Conservation (phyloP, 1,140 invertebrate genomes). For the Drosophila pandora region DNA sequence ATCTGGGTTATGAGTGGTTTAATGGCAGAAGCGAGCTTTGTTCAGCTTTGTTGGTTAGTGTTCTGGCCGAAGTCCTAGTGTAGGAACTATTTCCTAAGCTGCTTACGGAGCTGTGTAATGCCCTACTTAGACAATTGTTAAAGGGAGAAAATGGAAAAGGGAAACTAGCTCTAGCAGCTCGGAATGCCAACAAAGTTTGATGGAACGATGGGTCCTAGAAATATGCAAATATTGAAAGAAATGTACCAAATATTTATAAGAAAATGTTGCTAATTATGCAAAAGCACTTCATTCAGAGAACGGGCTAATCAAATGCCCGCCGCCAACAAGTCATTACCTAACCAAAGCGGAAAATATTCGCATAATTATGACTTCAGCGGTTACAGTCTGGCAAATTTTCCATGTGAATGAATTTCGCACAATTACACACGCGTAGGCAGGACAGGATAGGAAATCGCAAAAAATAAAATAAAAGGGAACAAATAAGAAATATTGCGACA, state of each 20-base stretch:
- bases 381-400: constrained; percentile 80
- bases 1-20: constrained; percentile 79
- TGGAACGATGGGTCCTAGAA: background rate
- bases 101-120: constrained; percentile 39
- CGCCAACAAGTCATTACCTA: constrained; percentile 15
- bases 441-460: background rate
- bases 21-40: constrained; percentile 61
- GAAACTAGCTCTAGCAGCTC: background rate
- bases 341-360: constrained; percentile 41
- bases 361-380: constrained; percentile 75
- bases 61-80: constrained; percentile 34
- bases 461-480: constrained; percentile 3
- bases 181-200: background rate
- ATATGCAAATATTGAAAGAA: too few relatives aligned
- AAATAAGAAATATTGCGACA: constrained; percentile 14
- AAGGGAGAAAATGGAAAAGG: background rate
- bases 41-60: constrained; percentile 35
- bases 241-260: too few relatives aligned
- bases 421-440: constrained; percentile 57
- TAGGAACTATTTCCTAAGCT: constrained; percentile 53
- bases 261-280: constrained; percentile 6
- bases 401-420: constrained; percentile 77
- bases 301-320: constrained; percentile 36
- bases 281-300: constrained; percentile 13
- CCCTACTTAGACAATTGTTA: constrained; percentile 33